Evolutionary conservation across 92 coral and sea anemone species (phyloP).

Genomic region (Galaxea fascicularis): DNA sequence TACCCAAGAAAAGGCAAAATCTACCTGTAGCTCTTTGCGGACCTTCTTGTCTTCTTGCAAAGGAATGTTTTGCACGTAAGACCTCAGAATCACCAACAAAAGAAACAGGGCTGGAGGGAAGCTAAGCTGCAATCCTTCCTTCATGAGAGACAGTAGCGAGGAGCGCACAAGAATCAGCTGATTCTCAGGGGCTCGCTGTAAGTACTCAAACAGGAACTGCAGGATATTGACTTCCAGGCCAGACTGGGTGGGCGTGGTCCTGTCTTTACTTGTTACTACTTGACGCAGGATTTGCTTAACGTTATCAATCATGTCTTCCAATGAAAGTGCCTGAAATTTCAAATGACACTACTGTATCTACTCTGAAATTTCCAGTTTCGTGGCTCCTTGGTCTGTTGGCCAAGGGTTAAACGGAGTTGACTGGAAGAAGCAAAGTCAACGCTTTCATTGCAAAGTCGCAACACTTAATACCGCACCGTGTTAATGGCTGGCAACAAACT

Average conservation of each 20-base stretch:
- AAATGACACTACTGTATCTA: too few relatives aligned
- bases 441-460: too few relatives aligned
- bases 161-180: conserved; percentile 82
- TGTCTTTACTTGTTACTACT: conserved; percentile 88
- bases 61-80: conserved; percentile 89
- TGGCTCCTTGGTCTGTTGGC: too few relatives aligned
- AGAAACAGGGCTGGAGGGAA: conserved; percentile 94
- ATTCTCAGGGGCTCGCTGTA: conserved; percentile 78
- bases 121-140: conserved; percentile 94
- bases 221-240: conserved; percentile 92
- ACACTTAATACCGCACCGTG: too few relatives aligned
- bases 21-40: conserved; percentile 97
- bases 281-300: conserved; percentile 94
- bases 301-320: conserved; percentile 90
- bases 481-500: too few relatives aligned
- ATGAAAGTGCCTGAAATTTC: conserved; percentile 79
- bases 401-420: too few relatives aligned
- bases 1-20: too few relatives aligned
- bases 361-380: too few relatives aligned
- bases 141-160: conserved; percentile 82
- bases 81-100: conserved; percentile 85
- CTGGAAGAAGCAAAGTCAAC: background rate
- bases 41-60: conserved; percentile 93
- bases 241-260: conserved; percentile 78
- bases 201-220: conserved; percentile 93